Evolutionary conservation across 2,888 invertebrate genomes (phyloP).

Genomic region (Epirrhoe alternata): DNA sequence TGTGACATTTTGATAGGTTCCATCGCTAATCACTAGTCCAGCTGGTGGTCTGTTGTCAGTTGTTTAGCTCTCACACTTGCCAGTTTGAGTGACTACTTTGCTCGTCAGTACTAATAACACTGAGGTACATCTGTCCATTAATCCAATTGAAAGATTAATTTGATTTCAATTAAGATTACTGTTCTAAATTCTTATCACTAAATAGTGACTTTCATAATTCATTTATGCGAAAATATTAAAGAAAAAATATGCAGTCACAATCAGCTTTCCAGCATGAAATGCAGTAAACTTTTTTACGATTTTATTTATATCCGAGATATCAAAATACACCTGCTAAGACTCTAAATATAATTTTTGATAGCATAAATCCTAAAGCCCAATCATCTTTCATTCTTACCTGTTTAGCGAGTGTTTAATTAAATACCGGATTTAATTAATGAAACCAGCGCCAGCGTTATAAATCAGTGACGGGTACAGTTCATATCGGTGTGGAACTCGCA

Average conservation of each 20-base stretch:
- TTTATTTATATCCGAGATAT: not conserved
- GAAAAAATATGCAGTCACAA: no score
- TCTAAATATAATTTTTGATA: not conserved
- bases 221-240: no score
- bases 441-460: slow-evolving; percentile 16
- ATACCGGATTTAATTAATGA: slow-evolving; percentile 25
- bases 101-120: not conserved
- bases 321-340: not conserved
- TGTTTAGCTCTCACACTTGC: not conserved
- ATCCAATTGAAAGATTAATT: not conserved
- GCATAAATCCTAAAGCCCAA: not conserved
- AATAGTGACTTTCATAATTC: not conserved
- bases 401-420: slow-evolving; percentile 25
- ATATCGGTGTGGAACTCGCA: slow-evolving; percentile 45
- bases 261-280: no score
- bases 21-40: slow-evolving; percentile 3
- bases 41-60: not conserved
- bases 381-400: slow-evolving; percentile 8
- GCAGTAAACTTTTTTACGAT: not conserved
- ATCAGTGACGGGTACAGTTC: slow-evolving; percentile 24
- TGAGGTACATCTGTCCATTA: not conserved
- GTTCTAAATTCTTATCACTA: not conserved
- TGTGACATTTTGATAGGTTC: not conserved
- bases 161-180: not conserved
- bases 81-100: not conserved